Evolutionary conservation across 2,888 invertebrate species (phyloP).

Genomic region (Embidobia sp.): DNA sequence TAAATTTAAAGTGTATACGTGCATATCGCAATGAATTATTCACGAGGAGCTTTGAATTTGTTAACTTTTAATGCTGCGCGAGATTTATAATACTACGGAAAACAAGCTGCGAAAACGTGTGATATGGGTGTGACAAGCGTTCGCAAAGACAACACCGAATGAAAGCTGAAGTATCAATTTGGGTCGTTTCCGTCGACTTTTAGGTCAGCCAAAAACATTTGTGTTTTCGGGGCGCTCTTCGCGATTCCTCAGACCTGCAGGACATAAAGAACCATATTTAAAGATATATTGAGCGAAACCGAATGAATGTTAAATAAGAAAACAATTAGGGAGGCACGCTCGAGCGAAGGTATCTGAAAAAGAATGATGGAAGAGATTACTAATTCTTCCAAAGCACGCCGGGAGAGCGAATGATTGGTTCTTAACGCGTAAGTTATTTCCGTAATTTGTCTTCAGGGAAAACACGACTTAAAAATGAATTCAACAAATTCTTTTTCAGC

Average conservation of each 20-base stretch:
- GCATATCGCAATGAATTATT: conserved; percentile 37
- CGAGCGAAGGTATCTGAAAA: neutral
- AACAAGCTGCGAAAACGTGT: conserved; percentile 17
- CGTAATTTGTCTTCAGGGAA: conserved; percentile 3
- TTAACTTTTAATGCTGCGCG: conserved; percentile 28
- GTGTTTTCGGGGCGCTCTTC: conserved; percentile 8
- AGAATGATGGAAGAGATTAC: conserved; percentile 2
- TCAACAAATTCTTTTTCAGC: no score
- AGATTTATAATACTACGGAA: conserved; percentile 29
- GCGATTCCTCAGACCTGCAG: neutral
- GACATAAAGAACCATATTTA: neutral
- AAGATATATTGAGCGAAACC: no score
- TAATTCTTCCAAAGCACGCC: conserved; percentile 2
- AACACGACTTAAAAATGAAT: no score
- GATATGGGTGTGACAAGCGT: conserved; percentile 28
- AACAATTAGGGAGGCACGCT: no score
- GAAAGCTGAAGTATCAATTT: conserved; percentile 35
- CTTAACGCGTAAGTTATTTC: conserved; percentile 16
- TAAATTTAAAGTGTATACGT: conserved; percentile 32
- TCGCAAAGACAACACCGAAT: conserved; percentile 20
- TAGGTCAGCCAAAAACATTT: conserved; percentile 27
- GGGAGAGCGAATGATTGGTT: neutral
- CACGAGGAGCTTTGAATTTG: conserved; percentile 26
- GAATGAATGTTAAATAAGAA: no score
- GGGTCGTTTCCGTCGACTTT: conserved; percentile 29